A percentile compares a stretch with the other conserved stretches of the same genome.
phyloP scores from a whole-genome alignment of 2,113 vertebrate species.

The Neolamprologus longior region DNA sequence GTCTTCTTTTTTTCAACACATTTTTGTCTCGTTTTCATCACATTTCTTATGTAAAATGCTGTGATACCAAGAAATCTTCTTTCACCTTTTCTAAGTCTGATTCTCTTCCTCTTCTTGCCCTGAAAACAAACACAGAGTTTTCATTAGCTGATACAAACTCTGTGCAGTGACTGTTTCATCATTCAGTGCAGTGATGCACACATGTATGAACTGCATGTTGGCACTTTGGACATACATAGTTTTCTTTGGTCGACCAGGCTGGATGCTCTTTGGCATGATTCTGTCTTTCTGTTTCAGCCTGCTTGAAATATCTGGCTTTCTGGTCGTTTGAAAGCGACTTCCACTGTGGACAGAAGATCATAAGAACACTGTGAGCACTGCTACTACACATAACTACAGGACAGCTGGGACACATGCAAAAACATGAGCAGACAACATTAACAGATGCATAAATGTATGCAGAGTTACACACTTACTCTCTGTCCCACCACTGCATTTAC shows the following conservation, averaged over 20 bases:
- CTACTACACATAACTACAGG: neutral
- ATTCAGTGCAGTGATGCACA: no score
- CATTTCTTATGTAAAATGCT: no score
- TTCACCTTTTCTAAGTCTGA: neutral
- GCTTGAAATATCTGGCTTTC: no score
- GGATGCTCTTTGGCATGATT: no score
- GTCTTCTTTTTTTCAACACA: no score
- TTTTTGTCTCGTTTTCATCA: no score
- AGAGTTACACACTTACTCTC: neutral
- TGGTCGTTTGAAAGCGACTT: neutral
- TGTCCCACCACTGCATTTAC: neutral
- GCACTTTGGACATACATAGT: neutral
- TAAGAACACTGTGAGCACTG: neutral
- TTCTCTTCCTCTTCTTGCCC: neutral
- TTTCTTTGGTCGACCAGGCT: neutral
- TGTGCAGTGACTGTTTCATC: no score
- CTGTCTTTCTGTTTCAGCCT: fast-evolving
- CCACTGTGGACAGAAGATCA: neutral
- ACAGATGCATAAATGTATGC: neutral
- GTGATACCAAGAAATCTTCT: no score
- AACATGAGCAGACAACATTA: neutral
- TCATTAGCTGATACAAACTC: no score
- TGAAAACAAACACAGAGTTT: no score
- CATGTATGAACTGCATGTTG: no score
- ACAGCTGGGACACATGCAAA: neutral